phyloP scores from a whole-genome alignment of 2,797 vertebrate genomes.

The Micropoecilia bifurca region DNA sequence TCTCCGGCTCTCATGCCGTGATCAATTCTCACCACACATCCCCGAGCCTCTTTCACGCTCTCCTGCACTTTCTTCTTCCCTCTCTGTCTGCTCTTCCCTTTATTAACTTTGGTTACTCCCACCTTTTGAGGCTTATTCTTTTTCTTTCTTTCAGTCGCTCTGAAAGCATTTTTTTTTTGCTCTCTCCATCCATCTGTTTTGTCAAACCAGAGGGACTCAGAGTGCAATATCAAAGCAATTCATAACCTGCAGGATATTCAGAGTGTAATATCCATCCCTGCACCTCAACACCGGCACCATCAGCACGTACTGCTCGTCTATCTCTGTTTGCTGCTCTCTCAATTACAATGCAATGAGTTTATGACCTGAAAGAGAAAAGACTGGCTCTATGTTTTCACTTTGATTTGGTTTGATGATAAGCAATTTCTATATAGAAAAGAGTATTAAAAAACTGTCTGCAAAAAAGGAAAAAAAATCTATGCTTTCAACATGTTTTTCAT shows the following conservation, averaged over 20 bases:
- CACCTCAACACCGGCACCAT: conserved; percentile 19
- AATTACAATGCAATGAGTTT: conserved; percentile 41
- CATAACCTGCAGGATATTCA: conserved; percentile 61
- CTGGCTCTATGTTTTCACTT: conserved; percentile 20
- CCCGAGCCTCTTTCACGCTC: conserved; percentile 32
- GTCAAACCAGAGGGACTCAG: conserved; percentile 38
- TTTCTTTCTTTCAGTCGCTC: conserved; percentile 13
- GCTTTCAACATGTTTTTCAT: background rate
- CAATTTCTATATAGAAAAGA: background rate
- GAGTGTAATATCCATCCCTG: conserved; percentile 52
- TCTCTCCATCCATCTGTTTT: conserved; percentile 23
- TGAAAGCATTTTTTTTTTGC: conserved; percentile 28
- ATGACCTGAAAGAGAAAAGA: conserved; percentile 30
- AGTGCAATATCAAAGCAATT: conserved; percentile 68
- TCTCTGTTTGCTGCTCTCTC: conserved; percentile 29
- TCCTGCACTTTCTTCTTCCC: conserved; percentile 24
- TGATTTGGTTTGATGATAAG: conserved; percentile 21
- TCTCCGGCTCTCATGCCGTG: conserved; percentile 2
- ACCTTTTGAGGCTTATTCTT: conserved; percentile 40
- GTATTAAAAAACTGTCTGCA: background rate
- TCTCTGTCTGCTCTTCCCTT: conserved; percentile 28
- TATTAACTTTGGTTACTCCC: conserved; percentile 44
- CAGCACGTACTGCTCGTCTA: conserved; percentile 27
- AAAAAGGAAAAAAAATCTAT: background rate
- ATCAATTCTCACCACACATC: conserved; percentile 22